These are phyloP conservation scores for Leguminivora glycinivorella DNA, from an alignment of 1,140 invertebrate genomes.

Conservation along the genomic window DNA sequence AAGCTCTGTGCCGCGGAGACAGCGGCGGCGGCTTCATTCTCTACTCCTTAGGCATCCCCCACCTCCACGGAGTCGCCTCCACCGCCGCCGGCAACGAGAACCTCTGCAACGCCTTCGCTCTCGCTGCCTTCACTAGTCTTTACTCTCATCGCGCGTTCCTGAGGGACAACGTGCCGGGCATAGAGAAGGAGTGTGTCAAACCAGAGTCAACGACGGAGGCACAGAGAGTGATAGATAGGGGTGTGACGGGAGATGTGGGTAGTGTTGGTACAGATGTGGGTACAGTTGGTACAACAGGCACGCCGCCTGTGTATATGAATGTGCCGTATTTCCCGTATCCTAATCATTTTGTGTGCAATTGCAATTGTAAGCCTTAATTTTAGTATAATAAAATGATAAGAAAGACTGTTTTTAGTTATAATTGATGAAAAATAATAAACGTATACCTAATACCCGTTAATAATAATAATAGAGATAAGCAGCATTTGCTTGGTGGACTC, in stretches of 20 bases:
- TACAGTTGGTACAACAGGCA: background rate
- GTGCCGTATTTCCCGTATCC: background rate
- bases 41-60: background rate
- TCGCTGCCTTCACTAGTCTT: background rate
- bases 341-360: conserved; percentile 10
- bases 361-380: conserved; percentile 1
- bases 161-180: background rate
- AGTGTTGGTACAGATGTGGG: no score
- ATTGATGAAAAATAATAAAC: no score
- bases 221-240: background rate
- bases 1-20: conserved; percentile 26
- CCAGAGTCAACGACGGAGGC: background rate
- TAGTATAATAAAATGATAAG: background rate
- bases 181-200: conserved; percentile 10
- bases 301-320: background rate
- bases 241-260: no score
- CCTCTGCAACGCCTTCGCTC: conserved; percentile 25
- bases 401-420: background rate
- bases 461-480: no score
- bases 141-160: background rate
- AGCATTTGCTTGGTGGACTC: no score
- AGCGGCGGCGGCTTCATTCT: conserved; percentile 23
- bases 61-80: conserved; percentile 23
- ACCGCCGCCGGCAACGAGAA: conserved; percentile 18
- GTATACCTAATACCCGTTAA: no score